Conservation (phyloP, 2,113 vertebrate genomes). For the Thryonomys swinderianus region DNA sequence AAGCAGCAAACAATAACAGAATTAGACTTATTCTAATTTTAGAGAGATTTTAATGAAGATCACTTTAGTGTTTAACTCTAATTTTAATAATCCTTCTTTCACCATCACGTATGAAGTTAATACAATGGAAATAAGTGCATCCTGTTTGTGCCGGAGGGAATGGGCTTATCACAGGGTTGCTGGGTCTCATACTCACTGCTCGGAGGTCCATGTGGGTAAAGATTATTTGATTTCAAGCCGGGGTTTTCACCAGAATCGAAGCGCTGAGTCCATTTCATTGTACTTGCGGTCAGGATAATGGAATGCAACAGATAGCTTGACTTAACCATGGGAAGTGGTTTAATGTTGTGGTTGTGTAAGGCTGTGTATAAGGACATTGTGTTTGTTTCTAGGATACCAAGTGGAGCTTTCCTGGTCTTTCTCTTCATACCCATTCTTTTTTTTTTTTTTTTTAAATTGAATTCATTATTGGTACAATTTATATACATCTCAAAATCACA, state of each 20-base stretch:
- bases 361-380: not conserved
- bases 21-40: not conserved
- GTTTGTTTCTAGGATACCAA: not conserved
- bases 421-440: not conserved
- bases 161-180: not conserved
- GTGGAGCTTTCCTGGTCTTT: not conserved
- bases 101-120: not conserved
- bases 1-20: not conserved
- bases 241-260: not conserved
- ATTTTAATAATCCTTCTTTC: not conserved
- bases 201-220: not conserved
- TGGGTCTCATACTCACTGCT: not conserved
- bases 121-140: not conserved
- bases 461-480: no score
- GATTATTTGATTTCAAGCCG: not conserved
- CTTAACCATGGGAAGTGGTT: not conserved
- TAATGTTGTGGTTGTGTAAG: not conserved
- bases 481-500: no score
- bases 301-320: not conserved
- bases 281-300: not conserved
- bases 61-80: slow-evolving; percentile 25
- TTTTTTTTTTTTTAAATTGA: no score
- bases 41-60: not conserved
- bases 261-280: not conserved
- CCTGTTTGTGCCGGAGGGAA: not conserved